Evolutionary conservation across 2,797 vertebrate genomes (phyloP).

Genomic region (Rhabdomys pumilio): DNA sequence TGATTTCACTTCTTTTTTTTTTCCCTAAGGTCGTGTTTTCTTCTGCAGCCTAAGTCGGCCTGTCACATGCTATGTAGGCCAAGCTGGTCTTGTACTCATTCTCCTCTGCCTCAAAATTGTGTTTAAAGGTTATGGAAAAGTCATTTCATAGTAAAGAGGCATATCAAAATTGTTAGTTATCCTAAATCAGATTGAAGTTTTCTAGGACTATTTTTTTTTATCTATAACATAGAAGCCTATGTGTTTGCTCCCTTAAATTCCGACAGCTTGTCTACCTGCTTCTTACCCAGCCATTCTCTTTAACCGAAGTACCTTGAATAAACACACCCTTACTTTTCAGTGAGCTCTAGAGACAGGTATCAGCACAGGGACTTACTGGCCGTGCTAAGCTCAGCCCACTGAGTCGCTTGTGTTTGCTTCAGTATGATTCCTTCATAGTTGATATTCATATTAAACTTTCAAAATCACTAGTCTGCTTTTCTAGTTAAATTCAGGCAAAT

Average conservation of each 20-base stretch:
- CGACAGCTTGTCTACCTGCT: not conserved
- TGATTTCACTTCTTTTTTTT: not conserved
- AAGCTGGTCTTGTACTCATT: not conserved
- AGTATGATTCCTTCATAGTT: not conserved
- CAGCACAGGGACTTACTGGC: not conserved
- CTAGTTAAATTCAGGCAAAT: conserved; percentile 37
- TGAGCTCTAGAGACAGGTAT: not conserved
- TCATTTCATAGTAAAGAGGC: conserved; percentile 35
- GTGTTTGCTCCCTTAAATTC: not conserved
- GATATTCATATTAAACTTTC: conserved; percentile 5
- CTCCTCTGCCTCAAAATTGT: not conserved
- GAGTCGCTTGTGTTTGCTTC: not conserved
- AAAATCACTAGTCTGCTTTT: conserved; percentile 44
- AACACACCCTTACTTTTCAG: not conserved
- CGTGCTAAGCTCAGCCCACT: not conserved
- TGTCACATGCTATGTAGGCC: not conserved
- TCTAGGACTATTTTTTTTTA: not conserved
- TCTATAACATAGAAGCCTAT: not conserved
- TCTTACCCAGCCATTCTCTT: not conserved
- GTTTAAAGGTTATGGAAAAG: conserved; percentile 35
- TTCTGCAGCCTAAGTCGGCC: not conserved
- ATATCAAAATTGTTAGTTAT: conserved; percentile 44
- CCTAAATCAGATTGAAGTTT: conserved; percentile 36
- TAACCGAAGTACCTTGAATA: not conserved
- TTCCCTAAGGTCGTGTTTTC: not conserved